Evolutionary conservation across 2,797 vertebrate species (phyloP).

Genomic region (Enteromius argenteus): DNA sequence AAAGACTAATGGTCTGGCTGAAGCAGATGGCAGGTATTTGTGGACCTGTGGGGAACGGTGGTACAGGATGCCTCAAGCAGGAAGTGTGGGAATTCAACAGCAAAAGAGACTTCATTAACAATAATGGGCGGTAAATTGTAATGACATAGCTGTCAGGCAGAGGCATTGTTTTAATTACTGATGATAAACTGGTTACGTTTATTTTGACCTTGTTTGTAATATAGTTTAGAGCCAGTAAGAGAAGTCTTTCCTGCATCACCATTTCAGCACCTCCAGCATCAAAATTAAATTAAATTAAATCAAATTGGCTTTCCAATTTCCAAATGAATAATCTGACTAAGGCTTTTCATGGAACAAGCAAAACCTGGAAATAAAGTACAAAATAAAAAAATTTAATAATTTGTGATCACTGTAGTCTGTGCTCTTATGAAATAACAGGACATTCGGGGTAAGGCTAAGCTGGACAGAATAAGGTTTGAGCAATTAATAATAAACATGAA

Average conservation of each 20-base stretch:
- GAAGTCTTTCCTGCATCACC: neutral
- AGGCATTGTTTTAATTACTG: neutral
- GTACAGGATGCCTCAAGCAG: conserved; percentile 36
- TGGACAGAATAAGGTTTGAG: neutral
- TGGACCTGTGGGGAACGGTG: conserved; percentile 29
- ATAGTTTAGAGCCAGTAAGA: neutral
- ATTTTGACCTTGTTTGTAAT: neutral
- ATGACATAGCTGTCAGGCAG: neutral
- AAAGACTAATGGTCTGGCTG: conserved; percentile 36
- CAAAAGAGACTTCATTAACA: conserved; percentile 6
- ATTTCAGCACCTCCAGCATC: neutral
- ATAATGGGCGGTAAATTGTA: neutral
- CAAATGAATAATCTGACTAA: neutral
- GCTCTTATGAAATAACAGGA: neutral
- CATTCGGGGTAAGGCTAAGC: neutral
- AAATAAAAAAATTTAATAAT: neutral
- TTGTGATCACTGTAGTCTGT: neutral
- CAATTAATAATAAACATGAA: neutral
- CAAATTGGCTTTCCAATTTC: neutral
- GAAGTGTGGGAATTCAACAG: conserved; percentile 51
- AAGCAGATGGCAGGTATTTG: conserved; percentile 63
- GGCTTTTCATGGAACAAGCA: neutral
- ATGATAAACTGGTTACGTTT: neutral
- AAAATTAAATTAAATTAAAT: neutral
- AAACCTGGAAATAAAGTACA: neutral